Conservation (phyloP, 1,140 invertebrate species). For the Galleria mellonella region DNA sequence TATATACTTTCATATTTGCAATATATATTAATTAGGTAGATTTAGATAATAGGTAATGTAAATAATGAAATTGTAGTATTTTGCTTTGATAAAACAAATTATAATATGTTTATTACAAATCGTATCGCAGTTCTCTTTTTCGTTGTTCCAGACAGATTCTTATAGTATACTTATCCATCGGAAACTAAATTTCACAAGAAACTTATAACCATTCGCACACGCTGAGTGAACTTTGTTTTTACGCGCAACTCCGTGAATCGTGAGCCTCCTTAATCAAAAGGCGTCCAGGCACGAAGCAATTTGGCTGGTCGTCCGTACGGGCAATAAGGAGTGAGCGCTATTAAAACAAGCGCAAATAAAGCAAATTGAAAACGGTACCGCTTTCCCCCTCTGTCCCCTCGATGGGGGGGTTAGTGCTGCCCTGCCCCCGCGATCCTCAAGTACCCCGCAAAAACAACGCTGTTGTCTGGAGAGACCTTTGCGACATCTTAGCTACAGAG, state of each 20-base stretch:
- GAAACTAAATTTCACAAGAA: conserved; percentile 8
- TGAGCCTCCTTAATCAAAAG: conserved; percentile 63
- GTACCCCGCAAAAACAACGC: conserved; percentile 43
- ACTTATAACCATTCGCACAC: conserved; percentile 21
- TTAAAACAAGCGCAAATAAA: conserved; percentile 72
- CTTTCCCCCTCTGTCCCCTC: conserved; percentile 18
- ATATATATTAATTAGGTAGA: too few species aligned
- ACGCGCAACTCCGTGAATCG: conserved; percentile 23
- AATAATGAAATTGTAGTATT: too few species aligned
- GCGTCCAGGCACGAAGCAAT: conserved; percentile 67
- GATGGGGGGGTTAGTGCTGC: conserved; percentile 28
- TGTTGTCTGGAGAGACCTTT: conserved; percentile 28
- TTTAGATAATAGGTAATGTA: too few species aligned
- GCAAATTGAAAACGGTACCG: conserved; percentile 69
- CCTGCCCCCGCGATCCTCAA: conserved; percentile 14
- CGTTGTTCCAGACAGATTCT: too few species aligned
- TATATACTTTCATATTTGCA: too few species aligned
- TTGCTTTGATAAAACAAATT: too few species aligned
- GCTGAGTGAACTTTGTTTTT: conserved; percentile 45
- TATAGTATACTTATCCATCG: conserved; percentile 7
- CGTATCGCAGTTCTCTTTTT: too few species aligned
- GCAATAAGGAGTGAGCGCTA: conserved; percentile 66
- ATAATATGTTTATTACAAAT: too few species aligned
- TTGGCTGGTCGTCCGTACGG: conserved; percentile 53
- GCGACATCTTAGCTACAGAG: conserved; percentile 26